Base-by-base conservation (phyloP, 2,888 invertebrate species). In the Scelioninae gen. 1 region DNA sequence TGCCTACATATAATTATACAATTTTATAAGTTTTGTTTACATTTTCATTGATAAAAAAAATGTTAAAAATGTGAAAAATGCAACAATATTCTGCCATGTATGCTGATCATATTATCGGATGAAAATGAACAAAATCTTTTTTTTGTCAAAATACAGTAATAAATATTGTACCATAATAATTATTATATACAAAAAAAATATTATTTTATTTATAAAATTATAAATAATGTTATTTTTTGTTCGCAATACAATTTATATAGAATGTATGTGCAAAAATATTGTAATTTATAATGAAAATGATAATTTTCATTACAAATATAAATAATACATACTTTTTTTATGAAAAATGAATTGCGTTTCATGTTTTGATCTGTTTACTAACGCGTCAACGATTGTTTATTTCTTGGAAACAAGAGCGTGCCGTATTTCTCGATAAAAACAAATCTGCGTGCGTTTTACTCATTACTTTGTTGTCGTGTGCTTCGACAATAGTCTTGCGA, bases 181-280 rank as follows among this genome's bases (percentile, higher is more conserved):
- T 23, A 23, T 23, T 23, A 23, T 23, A 23, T 23, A 23, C 23
- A 23, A 23, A 23, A 23, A 23, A 23, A 23, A 23, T 23, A 23
- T 23, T 23, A 23, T 23, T 23, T 23, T 23, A 23, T 23, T 23
- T 23, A 23, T 23, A 23, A 4, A 23, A 1, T 23, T n/a, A n/a
- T n/a, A n/a, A n/a, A n/a, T n/a, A n/a, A n/a, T n/a, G n/a, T n/a
- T n/a, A n/a, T n/a, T n/a, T n/a, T n/a, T n/a, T n/a, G n/a, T n/a
- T n/a, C n/a, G n/a, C 51, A 29, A 51, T 29, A 43, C 43, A 43
- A 43, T 83, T 49, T 66, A 55, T 47, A 63, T 55, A 55, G 55
- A 55, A 55, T 55, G 55, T 32, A 55, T 55, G 55, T 55, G 32
- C 32, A 55, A 55, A 55, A 55, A 55, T 55, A 55, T 55, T 55